These are phyloP conservation scores for Zaprionus lineosus DNA, from an alignment of 2,888 invertebrate species.

Conservation along the genomic window DNA sequence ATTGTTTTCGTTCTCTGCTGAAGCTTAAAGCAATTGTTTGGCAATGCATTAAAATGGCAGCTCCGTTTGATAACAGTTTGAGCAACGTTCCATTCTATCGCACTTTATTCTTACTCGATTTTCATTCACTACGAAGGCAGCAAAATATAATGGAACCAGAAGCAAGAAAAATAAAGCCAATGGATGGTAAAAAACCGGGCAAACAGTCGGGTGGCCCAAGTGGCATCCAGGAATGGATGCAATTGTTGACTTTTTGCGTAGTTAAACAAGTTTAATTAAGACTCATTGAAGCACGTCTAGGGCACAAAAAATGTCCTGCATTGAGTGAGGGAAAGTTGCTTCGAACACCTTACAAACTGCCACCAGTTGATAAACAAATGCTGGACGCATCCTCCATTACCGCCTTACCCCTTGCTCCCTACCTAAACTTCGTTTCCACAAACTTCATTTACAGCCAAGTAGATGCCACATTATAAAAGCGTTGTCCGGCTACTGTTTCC, in stretches of 20 bases:
- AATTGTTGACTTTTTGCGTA: conserved; percentile 61
- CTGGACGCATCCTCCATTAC: background rate
- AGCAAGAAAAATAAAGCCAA: conserved; percentile 9
- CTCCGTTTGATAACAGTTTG: conserved; percentile 62
- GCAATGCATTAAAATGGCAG: conserved; percentile 70
- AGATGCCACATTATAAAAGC: conserved; percentile 55
- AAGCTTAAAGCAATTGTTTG: conserved; percentile 58
- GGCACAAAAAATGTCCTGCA: background rate
- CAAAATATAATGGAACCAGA: conserved; percentile 1
- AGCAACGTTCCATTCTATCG: conserved; percentile 53
- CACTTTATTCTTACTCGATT: conserved; percentile 38
- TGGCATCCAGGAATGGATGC: conserved; percentile 5
- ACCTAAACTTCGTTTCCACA: background rate
- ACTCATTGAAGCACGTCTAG: conserved; percentile 38
- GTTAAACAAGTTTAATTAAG: conserved; percentile 69
- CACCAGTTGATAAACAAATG: conserved; percentile 36
- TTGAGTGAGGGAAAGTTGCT: conserved; percentile 22
- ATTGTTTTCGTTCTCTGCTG: background rate
- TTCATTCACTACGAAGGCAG: background rate
- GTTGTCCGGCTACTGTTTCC: conserved; percentile 17
- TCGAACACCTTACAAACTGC: conserved; percentile 43
- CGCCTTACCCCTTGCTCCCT: no score
- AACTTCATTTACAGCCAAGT: conserved; percentile 48
- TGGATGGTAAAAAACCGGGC: conserved; percentile 8
- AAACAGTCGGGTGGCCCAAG: background rate